Evolutionary conservation across 2,797 vertebrate species (phyloP), one percentile per base, ranked within the genome.

Genomic region (Echeneis naucrates): DNA sequence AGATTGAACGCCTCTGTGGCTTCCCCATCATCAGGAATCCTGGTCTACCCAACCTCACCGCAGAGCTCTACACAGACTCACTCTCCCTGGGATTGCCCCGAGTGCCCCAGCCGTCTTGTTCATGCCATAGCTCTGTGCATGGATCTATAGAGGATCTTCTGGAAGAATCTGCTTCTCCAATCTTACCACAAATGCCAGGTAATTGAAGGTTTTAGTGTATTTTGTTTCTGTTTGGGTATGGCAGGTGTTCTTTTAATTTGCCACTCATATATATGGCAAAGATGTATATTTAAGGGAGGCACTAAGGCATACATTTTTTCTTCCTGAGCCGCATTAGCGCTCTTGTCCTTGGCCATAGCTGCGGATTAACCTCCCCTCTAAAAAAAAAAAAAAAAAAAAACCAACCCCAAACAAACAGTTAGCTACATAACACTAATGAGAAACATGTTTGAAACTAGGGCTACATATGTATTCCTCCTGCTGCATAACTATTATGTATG

Each of bases 1-100:
- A 99, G 78, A 98, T 99, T 44, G 98, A 99, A 88, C 95, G 95
- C 78, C 92, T 99, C 60, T 99, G 97, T 63, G 95, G 96, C 32
- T 99, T 99, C 90, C 95, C 95, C 73, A 94, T 99, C 52, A 96
- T 98, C 16, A 95, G 96, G 85, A 99, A 99, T 88, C 93, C 95
- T 0, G 98, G 98, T 26, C 92, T 99, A 1, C 88, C 96, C 26
- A 97, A 93, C 72, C 94, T 99, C 79, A 98, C 96, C 0, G 95
- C 97, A 60, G 96, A 95, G 12, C 95, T 99, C 16, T 99, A 99
- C 87, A 96, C 97, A 1, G 98, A 99, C 63, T 93, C 97, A 72
- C 93, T 94, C 73, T 91, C 94, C 90, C 92, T 96, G 69, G 94
- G 96, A 33, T 95, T 97, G 89, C 94, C 96, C 33, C 92, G 97